These are phyloP conservation scores for Nasonia oneida DNA, from an alignment of 2,888 invertebrate species.

Conservation along the genomic window DNA sequence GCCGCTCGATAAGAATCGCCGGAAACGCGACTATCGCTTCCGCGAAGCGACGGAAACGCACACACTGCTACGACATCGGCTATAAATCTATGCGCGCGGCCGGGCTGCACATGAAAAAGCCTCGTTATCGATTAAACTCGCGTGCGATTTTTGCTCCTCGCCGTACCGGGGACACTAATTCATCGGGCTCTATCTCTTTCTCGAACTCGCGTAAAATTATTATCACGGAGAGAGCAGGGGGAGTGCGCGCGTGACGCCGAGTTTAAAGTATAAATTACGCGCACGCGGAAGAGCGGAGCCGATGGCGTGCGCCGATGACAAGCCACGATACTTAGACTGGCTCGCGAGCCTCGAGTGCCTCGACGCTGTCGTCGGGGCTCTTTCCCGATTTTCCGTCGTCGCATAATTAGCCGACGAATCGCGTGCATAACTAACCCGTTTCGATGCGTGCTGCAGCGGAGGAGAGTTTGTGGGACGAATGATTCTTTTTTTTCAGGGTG, in stretches of 20 bases:
- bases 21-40: constrained; percentile 12
- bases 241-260: constrained; percentile 73
- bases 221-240: constrained; percentile 16
- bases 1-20: background rate
- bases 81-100: background rate
- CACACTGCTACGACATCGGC: background rate
- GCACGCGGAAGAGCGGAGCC: constrained; percentile 55
- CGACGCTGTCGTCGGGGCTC: constrained; percentile 3
- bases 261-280: constrained; percentile 73
- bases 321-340: constrained; percentile 59
- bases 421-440: constrained; percentile 57
- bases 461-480: no score
- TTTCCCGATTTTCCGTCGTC: constrained; percentile 50
- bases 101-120: constrained; percentile 33
- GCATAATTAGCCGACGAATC: constrained; percentile 51
- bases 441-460: background rate
- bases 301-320: constrained; percentile 60
- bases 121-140: constrained; percentile 45
- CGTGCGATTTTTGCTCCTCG: constrained; percentile 17
- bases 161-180: constrained; percentile 38
- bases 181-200: constrained; percentile 24
- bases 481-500: background rate
- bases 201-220: constrained; percentile 51
- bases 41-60: background rate
- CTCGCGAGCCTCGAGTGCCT: constrained; percentile 36